These are phyloP conservation scores for Artemisiospiza belli DNA, from an alignment of 2,113 vertebrate species.

Conservation along the genomic window DNA sequence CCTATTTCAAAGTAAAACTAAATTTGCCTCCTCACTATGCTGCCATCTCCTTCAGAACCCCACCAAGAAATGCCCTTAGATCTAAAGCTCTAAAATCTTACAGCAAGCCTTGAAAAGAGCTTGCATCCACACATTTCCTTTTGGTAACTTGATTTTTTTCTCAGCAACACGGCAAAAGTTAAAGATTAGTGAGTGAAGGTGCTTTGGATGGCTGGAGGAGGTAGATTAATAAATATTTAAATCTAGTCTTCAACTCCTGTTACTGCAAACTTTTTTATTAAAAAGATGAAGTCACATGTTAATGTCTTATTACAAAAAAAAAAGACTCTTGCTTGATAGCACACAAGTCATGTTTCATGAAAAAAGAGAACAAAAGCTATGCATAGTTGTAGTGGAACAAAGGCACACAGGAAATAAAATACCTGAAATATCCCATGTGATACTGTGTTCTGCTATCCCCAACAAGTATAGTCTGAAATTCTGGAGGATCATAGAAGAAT, in stretches of 20 bases:
- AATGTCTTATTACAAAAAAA: neutral
- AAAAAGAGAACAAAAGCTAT: neutral
- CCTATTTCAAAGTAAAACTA: neutral
- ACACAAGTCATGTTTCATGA: rapidly evolving
- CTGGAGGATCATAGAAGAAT: constrained; percentile 95
- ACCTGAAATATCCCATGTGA: constrained; percentile 99
- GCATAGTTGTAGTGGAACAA: neutral
- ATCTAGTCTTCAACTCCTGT: neutral
- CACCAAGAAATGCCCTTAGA: neutral
- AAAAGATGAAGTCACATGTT: neutral
- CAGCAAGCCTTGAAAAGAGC: neutral
- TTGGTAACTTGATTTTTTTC: neutral
- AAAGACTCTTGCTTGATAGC: neutral
- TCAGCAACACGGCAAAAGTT: neutral
- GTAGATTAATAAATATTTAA: neutral
- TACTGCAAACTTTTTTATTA: neutral
- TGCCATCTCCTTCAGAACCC: neutral
- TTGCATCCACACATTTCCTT: neutral
- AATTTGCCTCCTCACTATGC: neutral
- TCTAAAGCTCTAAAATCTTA: neutral
- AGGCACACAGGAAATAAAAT: neutral
- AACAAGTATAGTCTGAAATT: constrained; percentile 91
- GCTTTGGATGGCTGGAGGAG: neutral
- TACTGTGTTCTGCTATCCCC: constrained; percentile 84
- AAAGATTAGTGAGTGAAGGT: neutral